These are phyloP conservation scores for Fulica atra DNA, from an alignment of 2,113 vertebrate species.

Conservation along the genomic window DNA sequence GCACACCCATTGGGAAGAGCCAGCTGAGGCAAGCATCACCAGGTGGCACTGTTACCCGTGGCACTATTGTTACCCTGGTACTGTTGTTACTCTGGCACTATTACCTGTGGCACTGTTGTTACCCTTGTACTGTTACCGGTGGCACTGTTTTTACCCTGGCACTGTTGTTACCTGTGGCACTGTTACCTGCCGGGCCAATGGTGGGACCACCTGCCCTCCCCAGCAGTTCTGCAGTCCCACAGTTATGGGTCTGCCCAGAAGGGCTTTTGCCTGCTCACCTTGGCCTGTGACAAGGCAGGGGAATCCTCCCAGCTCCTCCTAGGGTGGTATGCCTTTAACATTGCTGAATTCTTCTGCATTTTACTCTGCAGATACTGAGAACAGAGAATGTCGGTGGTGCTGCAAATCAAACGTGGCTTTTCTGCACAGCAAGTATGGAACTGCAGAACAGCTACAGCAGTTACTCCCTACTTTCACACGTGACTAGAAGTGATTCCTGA, in stretches of 20 bases:
- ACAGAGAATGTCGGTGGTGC: accelerated
- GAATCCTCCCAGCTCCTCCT: not conserved
- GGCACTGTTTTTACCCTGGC: too few relatives aligned
- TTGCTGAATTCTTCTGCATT: not conserved
- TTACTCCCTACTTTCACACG: accelerated
- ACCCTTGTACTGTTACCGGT: not conserved
- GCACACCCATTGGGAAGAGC: too few relatives aligned
- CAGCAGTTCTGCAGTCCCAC: accelerated
- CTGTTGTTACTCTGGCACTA: too few relatives aligned
- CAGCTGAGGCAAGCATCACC: not conserved
- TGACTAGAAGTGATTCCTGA: not conserved
- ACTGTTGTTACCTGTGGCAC: too few relatives aligned
- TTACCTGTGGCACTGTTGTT: too few relatives aligned
- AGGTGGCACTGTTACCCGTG: not conserved
- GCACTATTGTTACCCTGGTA: too few relatives aligned
- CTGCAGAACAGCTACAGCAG: not conserved
- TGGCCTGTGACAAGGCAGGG: not conserved
- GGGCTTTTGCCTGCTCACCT: not conserved
- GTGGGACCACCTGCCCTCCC: not conserved
- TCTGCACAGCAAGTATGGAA: not conserved
- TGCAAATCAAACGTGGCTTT: accelerated
- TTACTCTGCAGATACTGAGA: not conserved
- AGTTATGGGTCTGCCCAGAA: accelerated
- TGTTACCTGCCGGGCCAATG: too few relatives aligned
- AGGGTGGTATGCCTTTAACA: accelerated